These are phyloP conservation scores for Perca schrenkii DNA, from an alignment of 2,113 vertebrate genomes.

Conservation along the genomic window DNA sequence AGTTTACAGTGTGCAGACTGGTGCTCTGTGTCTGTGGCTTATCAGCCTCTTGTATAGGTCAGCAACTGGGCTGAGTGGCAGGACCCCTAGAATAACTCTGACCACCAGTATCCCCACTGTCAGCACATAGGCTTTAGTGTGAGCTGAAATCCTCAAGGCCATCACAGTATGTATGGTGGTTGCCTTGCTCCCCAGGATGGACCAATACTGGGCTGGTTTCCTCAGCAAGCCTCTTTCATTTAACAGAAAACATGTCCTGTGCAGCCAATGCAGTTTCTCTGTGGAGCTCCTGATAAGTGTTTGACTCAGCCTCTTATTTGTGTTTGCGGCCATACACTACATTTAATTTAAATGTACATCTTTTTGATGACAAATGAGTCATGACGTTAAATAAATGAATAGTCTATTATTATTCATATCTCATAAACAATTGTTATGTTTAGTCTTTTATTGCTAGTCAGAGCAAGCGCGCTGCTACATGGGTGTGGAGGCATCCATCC, in stretches of 20 bases:
- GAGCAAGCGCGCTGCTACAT: background rate
- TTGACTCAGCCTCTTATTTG: conserved; percentile 3
- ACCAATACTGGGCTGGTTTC: conserved; percentile 59
- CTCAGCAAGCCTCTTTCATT: conserved; percentile 56
- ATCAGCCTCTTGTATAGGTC: conserved; percentile 73
- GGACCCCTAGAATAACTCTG: conserved; percentile 73
- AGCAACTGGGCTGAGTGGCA: conserved; percentile 52
- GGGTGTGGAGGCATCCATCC: conserved; percentile 6
- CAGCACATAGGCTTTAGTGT: conserved; percentile 69
- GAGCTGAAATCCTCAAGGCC: conserved; percentile 77
- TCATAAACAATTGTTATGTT: background rate
- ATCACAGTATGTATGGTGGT: conserved; percentile 37
- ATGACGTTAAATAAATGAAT: background rate
- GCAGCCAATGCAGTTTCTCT: conserved; percentile 48
- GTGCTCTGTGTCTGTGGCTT: conserved; percentile 59
- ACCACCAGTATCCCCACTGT: conserved; percentile 76
- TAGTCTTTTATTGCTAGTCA: conserved; percentile 6
- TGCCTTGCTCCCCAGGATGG: conserved; percentile 18
- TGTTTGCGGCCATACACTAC: background rate
- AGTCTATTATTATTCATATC: background rate
- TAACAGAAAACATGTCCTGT: conserved; percentile 34
- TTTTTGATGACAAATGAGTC: background rate
- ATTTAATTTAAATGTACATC: background rate
- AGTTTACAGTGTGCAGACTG: conserved; percentile 56
- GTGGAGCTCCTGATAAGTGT: conserved; percentile 18